These are phyloP conservation scores for Pluvianellus socialis DNA, from an alignment of 2,113 vertebrate genomes.

Conservation along the genomic window DNA sequence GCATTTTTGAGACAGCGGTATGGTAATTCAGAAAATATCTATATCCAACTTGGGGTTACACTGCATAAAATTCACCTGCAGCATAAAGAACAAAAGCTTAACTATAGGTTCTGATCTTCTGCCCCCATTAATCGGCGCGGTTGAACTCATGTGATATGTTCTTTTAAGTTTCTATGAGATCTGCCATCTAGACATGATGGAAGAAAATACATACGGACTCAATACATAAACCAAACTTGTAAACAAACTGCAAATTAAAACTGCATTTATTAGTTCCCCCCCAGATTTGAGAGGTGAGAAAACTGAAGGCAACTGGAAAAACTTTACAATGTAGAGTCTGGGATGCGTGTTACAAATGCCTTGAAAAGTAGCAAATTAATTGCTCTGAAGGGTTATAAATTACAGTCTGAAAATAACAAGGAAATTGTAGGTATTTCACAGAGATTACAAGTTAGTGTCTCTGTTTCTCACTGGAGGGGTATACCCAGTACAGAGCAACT, in stretches of 20 bases:
- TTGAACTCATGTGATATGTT: fast-evolving
- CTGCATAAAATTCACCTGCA: background rate
- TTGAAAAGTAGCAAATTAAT: background rate
- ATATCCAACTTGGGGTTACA: background rate
- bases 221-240: background rate
- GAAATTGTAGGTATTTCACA: background rate
- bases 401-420: background rate
- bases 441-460: fast-evolving
- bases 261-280: background rate
- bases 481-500: background rate
- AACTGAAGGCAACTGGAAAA: background rate
- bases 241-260: background rate
- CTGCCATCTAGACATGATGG: background rate
- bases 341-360: background rate
- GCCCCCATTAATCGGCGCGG: background rate
- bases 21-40: background rate
- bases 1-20: background rate
- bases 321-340: background rate
- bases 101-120: background rate
- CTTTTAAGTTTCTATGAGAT: background rate
- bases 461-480: background rate
- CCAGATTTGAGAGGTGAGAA: background rate
- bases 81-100: background rate
- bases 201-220: background rate
- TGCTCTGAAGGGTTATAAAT: background rate